Evolutionary conservation across 92 coral and sea anemone genomes (phyloP).

Genomic region (Heteractis magnifica): DNA sequence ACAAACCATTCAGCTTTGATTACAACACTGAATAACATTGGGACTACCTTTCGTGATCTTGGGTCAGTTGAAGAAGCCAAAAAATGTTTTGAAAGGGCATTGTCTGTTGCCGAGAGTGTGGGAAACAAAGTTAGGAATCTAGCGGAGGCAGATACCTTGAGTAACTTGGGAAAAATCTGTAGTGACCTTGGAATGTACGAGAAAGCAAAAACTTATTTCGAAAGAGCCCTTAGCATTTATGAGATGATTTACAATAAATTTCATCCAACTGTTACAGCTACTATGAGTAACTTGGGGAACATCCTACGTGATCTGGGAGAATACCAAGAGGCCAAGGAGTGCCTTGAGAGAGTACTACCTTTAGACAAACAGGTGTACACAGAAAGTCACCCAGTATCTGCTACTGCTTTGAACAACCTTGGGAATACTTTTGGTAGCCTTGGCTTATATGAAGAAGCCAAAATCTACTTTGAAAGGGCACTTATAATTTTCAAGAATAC

Average conservation of each 20-base stretch:
- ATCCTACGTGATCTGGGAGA: slow-evolving; percentile 16
- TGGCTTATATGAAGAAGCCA: slow-evolving; percentile 1
- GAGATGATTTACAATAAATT: slow-evolving; percentile 1
- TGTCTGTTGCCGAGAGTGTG: neutral
- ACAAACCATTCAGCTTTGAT: slow-evolving; percentile 22
- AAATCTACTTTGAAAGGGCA: neutral
- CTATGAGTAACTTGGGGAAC: neutral
- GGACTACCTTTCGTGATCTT: slow-evolving; percentile 13
- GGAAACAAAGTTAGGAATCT: neutral
- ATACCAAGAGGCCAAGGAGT: slow-evolving; percentile 6
- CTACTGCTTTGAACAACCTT: neutral
- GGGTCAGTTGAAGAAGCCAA: neutral
- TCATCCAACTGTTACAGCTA: neutral
- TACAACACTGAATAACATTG: slow-evolving; percentile 3
- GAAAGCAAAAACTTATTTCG: neutral
- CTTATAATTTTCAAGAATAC: neutral
- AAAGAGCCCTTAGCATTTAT: slow-evolving; percentile 1
- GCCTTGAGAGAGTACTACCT: slow-evolving; percentile 2
- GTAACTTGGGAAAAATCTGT: slow-evolving; percentile 11
- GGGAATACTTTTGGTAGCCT: neutral
- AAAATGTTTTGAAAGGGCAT: slow-evolving; percentile 16
- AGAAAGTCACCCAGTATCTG: neutral
- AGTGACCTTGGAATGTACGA: slow-evolving; percentile 13
- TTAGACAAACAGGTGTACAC: neutral
- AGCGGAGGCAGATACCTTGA: slow-evolving; percentile 11